phyloP scores from a whole-genome alignment of 1,140 invertebrate species.

The Cyclina sinensis region DNA sequence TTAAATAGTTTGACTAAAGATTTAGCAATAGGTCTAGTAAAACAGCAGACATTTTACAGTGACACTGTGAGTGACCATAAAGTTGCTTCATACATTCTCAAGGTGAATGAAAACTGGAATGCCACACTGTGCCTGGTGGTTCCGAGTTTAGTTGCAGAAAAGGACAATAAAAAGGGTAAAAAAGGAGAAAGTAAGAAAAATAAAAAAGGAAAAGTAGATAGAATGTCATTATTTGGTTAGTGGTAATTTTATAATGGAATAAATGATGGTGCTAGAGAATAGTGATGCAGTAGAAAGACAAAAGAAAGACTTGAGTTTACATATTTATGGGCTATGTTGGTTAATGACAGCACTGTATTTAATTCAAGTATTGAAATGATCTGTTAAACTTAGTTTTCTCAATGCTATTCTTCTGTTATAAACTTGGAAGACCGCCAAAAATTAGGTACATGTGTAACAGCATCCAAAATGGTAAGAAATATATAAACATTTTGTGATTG shows the following conservation, averaged over 20 bases:
- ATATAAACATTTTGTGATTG: too few relatives aligned
- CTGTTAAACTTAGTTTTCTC: too few relatives aligned
- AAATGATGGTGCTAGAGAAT: too few relatives aligned
- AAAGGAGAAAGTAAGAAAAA: conserved; percentile 17
- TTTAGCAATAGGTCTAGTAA: background rate
- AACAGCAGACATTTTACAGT: background rate
- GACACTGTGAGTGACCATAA: background rate
- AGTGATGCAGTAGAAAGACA: too few relatives aligned
- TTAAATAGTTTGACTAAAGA: background rate
- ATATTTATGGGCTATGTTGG: too few relatives aligned
- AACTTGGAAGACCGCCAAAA: too few relatives aligned
- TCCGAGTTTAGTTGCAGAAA: background rate
- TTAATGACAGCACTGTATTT: too few relatives aligned
- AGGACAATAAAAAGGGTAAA: background rate
- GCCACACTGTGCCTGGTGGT: background rate
- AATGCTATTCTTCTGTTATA: too few relatives aligned
- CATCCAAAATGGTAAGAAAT: too few relatives aligned
- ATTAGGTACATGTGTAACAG: too few relatives aligned
- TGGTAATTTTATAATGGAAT: background rate
- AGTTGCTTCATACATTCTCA: background rate
- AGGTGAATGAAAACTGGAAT: background rate
- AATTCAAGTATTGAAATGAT: too few relatives aligned
- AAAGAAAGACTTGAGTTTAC: too few relatives aligned
- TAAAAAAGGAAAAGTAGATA: conserved; percentile 31
- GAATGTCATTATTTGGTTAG: background rate